phyloP scores from a whole-genome alignment of 2,888 invertebrate genomes.

The Pachymerium ferrugineum region DNA sequence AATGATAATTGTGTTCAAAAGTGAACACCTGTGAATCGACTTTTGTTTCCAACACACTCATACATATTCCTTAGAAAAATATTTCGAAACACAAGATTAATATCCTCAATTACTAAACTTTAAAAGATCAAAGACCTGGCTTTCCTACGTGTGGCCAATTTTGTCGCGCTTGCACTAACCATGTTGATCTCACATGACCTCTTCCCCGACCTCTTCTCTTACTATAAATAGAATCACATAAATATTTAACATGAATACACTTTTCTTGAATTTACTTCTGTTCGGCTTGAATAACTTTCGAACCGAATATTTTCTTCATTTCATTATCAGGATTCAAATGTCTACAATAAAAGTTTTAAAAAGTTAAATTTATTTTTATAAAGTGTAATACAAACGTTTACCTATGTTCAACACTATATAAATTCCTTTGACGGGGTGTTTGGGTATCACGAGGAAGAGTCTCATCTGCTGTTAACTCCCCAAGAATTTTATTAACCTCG shows the following conservation, averaged over 20 bases:
- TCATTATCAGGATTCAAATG: conserved; percentile 74
- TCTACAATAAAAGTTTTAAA: conserved; percentile 46
- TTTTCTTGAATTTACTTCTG: conserved; percentile 46
- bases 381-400: neutral
- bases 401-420: conserved; percentile 30
- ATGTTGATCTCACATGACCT: conserved; percentile 55
- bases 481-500: conserved; percentile 63
- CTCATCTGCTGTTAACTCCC: conserved; percentile 48
- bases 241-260: neutral
- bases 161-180: conserved; percentile 64
- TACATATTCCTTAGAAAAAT: conserved; percentile 56
- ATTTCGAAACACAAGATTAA: neutral
- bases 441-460: neutral
- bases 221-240: conserved; percentile 32
- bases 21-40: conserved; percentile 60
- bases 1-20: conserved; percentile 67
- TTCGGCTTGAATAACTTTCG: conserved; percentile 67
- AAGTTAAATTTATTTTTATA: neutral
- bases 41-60: conserved; percentile 58
- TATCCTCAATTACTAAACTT: neutral
- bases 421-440: conserved; percentile 1
- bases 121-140: conserved; percentile 51
- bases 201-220: conserved; percentile 50
- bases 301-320: conserved; percentile 73
- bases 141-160: conserved; percentile 66